Evolutionary conservation across 1,140 invertebrate genomes (phyloP).

Genomic region (Zeugodacus cucurbitae): DNA sequence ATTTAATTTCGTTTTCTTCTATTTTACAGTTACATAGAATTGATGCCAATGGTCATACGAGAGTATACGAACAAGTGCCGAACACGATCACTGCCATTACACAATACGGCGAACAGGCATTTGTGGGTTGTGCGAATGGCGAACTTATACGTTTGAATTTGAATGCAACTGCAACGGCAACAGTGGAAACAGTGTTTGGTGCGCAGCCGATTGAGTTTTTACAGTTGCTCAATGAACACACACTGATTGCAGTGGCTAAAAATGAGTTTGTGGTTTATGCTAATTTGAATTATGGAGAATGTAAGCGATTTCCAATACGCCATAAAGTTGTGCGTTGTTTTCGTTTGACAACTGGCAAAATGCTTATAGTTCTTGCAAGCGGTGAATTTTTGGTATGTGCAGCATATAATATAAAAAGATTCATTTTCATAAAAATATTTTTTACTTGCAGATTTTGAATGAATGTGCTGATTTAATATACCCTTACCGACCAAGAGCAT

Average conservation of each 20-base stretch:
- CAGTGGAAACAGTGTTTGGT: background rate
- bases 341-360: background rate
- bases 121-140: background rate
- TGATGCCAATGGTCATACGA: background rate
- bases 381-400: background rate
- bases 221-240: background rate
- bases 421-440: background rate
- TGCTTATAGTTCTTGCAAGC: background rate
- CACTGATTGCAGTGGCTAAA: background rate
- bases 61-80: background rate
- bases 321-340: background rate
- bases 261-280: background rate
- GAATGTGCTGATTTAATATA: background rate
- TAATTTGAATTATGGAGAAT: background rate
- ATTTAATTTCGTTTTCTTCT: background rate
- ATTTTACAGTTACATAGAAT: slow-evolving; percentile 17
- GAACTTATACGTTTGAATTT: background rate
- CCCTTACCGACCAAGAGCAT: background rate
- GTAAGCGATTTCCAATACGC: background rate
- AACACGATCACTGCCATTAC: background rate
- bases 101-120: background rate
- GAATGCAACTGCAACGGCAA: background rate
- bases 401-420: background rate
- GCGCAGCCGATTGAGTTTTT: background rate
- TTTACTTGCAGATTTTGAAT: background rate